Percentiles rank a stretch among this genome's conserved stretches.
Conservation (phyloP, 2,797 vertebrate genomes). For the Pelodytes ibericus region DNA sequence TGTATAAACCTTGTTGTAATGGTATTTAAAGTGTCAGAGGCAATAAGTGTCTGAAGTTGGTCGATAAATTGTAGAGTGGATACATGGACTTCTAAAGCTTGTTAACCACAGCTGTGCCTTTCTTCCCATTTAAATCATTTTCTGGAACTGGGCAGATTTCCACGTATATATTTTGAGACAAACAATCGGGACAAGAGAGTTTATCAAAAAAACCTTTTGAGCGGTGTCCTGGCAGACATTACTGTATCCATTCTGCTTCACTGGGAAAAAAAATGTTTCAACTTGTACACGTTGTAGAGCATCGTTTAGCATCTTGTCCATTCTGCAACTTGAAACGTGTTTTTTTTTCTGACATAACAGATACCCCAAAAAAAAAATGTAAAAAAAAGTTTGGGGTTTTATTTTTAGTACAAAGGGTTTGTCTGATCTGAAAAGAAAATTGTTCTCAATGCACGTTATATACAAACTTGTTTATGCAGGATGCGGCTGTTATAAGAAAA, state of each 20-base stretch:
- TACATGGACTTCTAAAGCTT: slow-evolving; percentile 73
- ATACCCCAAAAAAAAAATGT: no score
- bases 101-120: slow-evolving; percentile 79
- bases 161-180: slow-evolving; percentile 78
- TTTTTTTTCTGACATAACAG: slow-evolving; percentile 27
- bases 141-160: slow-evolving; percentile 72
- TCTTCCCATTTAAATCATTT: slow-evolving; percentile 74
- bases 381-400: slow-evolving; percentile 11
- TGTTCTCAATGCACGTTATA: slow-evolving; percentile 39
- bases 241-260: slow-evolving; percentile 17
- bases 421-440: slow-evolving; percentile 31
- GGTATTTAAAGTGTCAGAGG: slow-evolving; percentile 86
- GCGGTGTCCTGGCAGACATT: slow-evolving; percentile 7
- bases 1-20: slow-evolving; percentile 85
- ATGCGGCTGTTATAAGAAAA: slow-evolving; percentile 19
- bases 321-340: slow-evolving; percentile 33
- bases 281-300: slow-evolving; percentile 8
- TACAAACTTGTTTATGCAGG: slow-evolving; percentile 42
- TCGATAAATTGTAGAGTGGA: slow-evolving; percentile 79
- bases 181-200: slow-evolving; percentile 43
- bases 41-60: slow-evolving; percentile 82
- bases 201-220: slow-evolving; percentile 33
- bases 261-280: slow-evolving; percentile 31
- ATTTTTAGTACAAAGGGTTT: slow-evolving; percentile 48
- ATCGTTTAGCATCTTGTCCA: slow-evolving; percentile 16